Conservation (phyloP, 1,140 invertebrate genomes). For the Listronotus oregonensis region DNA sequence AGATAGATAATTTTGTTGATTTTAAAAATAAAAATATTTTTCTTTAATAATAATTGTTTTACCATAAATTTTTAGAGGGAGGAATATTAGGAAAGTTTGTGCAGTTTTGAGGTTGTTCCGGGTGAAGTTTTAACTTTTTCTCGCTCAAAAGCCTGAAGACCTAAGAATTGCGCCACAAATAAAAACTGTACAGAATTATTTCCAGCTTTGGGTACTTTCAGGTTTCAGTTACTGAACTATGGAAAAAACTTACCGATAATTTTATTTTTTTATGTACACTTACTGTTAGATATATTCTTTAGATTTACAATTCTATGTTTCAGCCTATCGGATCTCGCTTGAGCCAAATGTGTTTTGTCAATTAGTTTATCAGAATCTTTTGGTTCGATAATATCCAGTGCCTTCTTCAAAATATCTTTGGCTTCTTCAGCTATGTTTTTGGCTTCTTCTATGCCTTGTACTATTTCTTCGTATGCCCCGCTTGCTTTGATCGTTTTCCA, state of each 20-base stretch:
- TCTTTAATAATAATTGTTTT: too few relatives aligned
- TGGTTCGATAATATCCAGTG: conserved; percentile 60
- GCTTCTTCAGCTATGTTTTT: conserved; percentile 69
- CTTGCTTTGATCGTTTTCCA: conserved; percentile 77
- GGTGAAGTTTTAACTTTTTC: too few relatives aligned
- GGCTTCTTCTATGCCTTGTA: conserved; percentile 68
- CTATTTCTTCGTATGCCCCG: conserved; percentile 80
- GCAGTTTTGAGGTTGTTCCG: too few relatives aligned
- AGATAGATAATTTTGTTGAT: too few relatives aligned
- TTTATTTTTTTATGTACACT: conserved; percentile 3
- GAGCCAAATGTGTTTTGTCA: conserved; percentile 53
- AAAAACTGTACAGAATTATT: too few relatives aligned
- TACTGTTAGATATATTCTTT: conserved; percentile 42
- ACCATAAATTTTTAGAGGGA: too few relatives aligned
- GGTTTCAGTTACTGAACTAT: not conserved
- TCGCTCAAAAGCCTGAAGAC: not conserved
- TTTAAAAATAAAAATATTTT: too few relatives aligned
- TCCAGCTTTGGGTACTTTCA: too few relatives aligned
- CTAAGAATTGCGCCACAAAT: too few relatives aligned
- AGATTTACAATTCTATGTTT: conserved; percentile 45
- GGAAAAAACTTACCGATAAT: not conserved
- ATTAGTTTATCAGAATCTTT: conserved; percentile 57
- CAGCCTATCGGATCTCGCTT: conserved; percentile 45
- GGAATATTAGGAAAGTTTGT: too few relatives aligned
- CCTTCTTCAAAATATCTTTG: conserved; percentile 63